Base-by-base conservation (phyloP, 1,140 invertebrate species). In the Heliconius melpomene region DNA sequence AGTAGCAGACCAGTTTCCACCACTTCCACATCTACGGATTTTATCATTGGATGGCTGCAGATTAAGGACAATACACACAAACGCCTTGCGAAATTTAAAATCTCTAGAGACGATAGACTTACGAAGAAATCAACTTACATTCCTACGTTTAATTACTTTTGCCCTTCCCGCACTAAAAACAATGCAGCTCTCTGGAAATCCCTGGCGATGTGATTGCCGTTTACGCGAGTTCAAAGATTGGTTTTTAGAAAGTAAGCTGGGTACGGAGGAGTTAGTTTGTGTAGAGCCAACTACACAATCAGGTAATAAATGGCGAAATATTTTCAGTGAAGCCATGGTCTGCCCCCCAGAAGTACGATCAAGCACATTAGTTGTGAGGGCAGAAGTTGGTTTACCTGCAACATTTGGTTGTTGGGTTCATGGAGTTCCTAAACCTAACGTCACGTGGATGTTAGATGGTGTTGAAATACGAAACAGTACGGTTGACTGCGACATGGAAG, bases 151-250 rank as follows among this genome's bases (percentile, higher is more conserved):
- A 77, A 89, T 91, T 79, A 94, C 93, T 73, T 94, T 94, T 84
- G 91, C 92, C 52, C 86, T 94, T 75, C 93, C 93, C 50, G 91
- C 91, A 79, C 85, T 98, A 23, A 98, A 98, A 91, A 97, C 97
- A 0, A 91, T 98, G 3, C 96, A 96, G 7, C 90, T 98, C 38
- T 97, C 98, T 79, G 97, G 97, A n/a, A 98, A 98, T 89, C 97
- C 97, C 20, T 98, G 98, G 98, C 95, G 95, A 81, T 98, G 98
- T 91, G 98, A 98, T 87, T 98, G 98, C 91, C 95, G 97, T 73
- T 90, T 98, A 72, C 96, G 97, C 73, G 96, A 96, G 23, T 97
- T 98, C 82, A 96, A 97, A 36, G 96, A 96, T 77, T 98, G 98
- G 97, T 96, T 98, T 85, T 95, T 98, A 78, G 94, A 95, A 26